phyloP scores from a whole-genome alignment of 1,140 invertebrate genomes.

The Magallana gigas region DNA sequence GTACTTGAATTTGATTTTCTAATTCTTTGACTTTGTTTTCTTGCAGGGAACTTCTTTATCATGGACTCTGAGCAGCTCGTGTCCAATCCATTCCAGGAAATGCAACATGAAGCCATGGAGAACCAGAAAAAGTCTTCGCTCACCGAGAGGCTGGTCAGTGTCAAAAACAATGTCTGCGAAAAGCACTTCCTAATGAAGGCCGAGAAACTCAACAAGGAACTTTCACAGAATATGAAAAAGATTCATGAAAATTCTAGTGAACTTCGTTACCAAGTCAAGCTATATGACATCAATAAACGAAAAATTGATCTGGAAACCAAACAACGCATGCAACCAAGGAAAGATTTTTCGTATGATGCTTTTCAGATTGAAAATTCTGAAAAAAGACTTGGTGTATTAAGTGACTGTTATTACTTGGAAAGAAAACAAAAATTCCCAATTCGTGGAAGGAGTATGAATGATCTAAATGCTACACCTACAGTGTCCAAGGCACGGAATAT shows the following conservation, averaged over 20 bases:
- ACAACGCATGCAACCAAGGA: slow-evolving; percentile 68
- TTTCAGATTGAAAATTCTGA: slow-evolving; percentile 67
- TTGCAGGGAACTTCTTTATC: slow-evolving; percentile 76
- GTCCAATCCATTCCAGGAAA: slow-evolving; percentile 69
- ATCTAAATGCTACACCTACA: slow-evolving; percentile 66
- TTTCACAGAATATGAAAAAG: slow-evolving; percentile 63
- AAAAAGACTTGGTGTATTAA: slow-evolving; percentile 67
- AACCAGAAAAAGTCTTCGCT: slow-evolving; percentile 64
- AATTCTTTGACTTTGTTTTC: background rate
- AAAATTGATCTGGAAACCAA: slow-evolving; percentile 68
- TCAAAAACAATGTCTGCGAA: slow-evolving; percentile 75
- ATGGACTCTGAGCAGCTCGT: slow-evolving; percentile 75
- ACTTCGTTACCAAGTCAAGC: slow-evolving; percentile 72
- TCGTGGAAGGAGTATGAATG: slow-evolving; percentile 61
- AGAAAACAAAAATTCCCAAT: slow-evolving; percentile 69
- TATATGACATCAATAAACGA: slow-evolving; percentile 74
- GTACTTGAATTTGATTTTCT: too few relatives aligned
- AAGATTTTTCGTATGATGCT: slow-evolving; percentile 73
- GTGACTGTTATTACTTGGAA: slow-evolving; percentile 70
- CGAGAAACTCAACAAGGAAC: slow-evolving; percentile 65
- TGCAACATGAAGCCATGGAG: slow-evolving; percentile 67
- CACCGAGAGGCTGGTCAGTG: slow-evolving; percentile 70
- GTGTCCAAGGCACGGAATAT: slow-evolving; percentile 69
- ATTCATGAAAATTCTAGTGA: slow-evolving; percentile 68
- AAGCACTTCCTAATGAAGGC: slow-evolving; percentile 66